Conservation (phyloP, 2,888 invertebrate genomes). For the Apantesis nais region DNA sequence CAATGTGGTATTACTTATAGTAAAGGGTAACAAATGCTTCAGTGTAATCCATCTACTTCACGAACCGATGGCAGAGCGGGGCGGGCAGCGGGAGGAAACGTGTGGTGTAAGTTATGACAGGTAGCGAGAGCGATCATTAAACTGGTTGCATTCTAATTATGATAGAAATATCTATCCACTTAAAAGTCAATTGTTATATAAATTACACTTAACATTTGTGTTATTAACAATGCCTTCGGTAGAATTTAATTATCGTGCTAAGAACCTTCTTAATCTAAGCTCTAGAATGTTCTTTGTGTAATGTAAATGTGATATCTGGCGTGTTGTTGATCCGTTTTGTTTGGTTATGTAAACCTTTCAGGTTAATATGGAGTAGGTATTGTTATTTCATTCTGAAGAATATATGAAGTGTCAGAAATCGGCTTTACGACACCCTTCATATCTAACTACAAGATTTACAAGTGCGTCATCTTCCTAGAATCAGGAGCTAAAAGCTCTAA, state of each 20-base stretch:
- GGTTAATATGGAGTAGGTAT: neutral
- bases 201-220: neutral
- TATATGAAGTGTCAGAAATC: no score
- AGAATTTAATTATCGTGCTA: neutral
- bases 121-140: slow-evolving; percentile 13
- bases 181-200: neutral
- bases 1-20: slow-evolving; percentile 57
- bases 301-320: no score
- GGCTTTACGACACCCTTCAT: no score
- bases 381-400: no score
- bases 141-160: neutral
- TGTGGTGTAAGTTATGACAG: slow-evolving; percentile 34
- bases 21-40: slow-evolving; percentile 70
- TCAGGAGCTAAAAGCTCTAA: no score
- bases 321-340: neutral
- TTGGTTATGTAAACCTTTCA: neutral
- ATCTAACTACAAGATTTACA: no score
- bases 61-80: slow-evolving; percentile 62
- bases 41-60: slow-evolving; percentile 83
- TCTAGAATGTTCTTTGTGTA: no score
- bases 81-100: slow-evolving; percentile 38
- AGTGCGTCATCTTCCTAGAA: no score
- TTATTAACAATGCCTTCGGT: neutral
- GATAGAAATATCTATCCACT: neutral
- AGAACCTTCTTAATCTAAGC: neutral